A percentile compares a stretch with the other conserved stretches of the same genome.
These are phyloP conservation scores for Scrobipalpa atriplicella DNA, from an alignment of 2,888 invertebrate species.

Conservation along the genomic window DNA sequence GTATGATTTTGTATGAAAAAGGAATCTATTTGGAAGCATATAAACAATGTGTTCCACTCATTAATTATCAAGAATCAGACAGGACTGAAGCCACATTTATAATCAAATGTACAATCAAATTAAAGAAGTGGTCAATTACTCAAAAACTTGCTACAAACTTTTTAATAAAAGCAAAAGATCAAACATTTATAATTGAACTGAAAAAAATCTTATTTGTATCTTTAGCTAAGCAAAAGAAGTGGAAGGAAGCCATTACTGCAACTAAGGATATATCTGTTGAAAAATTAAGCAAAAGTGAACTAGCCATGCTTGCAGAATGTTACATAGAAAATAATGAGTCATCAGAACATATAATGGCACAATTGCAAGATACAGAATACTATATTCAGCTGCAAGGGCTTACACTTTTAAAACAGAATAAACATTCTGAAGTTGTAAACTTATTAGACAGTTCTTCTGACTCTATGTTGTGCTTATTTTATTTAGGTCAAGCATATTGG, in stretches of 20 bases:
- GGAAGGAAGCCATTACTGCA: constrained; percentile 72
- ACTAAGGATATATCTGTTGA: constrained; percentile 57
- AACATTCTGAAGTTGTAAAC: constrained; percentile 80
- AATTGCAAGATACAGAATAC: constrained; percentile 55
- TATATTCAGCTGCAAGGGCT: constrained; percentile 75
- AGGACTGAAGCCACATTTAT: constrained; percentile 64
- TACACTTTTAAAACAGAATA: constrained; percentile 72
- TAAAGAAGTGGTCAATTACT: constrained; percentile 69
- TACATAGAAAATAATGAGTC: constrained; percentile 62
- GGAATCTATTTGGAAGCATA: constrained; percentile 82
- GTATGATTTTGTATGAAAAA: constrained; percentile 78
- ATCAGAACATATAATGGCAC: constrained; percentile 54
- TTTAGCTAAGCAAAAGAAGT: constrained; percentile 73
- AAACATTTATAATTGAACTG: constrained; percentile 50
- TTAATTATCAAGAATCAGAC: constrained; percentile 69
- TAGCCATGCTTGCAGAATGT: constrained; percentile 63
- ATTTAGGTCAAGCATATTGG: constrained; percentile 85
- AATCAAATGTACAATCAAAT: constrained; percentile 65
- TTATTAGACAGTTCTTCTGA: constrained; percentile 40
- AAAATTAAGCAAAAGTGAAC: constrained; percentile 52
- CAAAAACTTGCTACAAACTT: constrained; percentile 71
- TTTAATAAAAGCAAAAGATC: constrained; percentile 63
- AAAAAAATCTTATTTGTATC: constrained; percentile 63
- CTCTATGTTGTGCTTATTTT: constrained; percentile 78
- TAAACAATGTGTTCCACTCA: constrained; percentile 69